phyloP scores from a whole-genome alignment of 2,797 vertebrate species.

The Leptatherina wallacei region DNA sequence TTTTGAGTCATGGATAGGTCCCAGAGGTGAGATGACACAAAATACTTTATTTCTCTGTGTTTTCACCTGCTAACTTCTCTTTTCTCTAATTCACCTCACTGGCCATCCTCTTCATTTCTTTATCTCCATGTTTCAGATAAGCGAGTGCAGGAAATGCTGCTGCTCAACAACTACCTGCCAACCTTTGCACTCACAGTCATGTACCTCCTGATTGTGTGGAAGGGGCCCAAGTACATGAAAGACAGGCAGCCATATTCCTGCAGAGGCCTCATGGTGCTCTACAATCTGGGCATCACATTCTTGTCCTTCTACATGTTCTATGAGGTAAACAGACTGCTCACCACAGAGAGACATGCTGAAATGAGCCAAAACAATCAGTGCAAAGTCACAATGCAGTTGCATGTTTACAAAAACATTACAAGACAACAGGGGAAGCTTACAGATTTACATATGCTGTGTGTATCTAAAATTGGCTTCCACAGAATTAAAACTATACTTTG shows the following conservation, averaged over 20 bases:
- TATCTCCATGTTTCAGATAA: slow-evolving; percentile 84
- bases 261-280: slow-evolving; percentile 89
- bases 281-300: slow-evolving; percentile 92
- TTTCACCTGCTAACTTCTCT: slow-evolving; percentile 21
- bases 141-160: slow-evolving; percentile 93
- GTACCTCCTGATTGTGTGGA: slow-evolving; percentile 94
- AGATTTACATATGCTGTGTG: neutral
- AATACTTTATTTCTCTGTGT: neutral
- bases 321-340: slow-evolving; percentile 84
- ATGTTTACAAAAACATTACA: neutral
- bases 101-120: slow-evolving; percentile 10
- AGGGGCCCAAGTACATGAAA: slow-evolving; percentile 95
- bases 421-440: neutral
- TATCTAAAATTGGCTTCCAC: neutral
- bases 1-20: slow-evolving; percentile 92
- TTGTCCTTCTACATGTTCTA: slow-evolving; percentile 97
- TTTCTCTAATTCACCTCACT: slow-evolving; percentile 6
- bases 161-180: slow-evolving; percentile 92
- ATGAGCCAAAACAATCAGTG: slow-evolving; percentile 27
- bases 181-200: slow-evolving; percentile 89
- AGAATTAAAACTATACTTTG: neutral
- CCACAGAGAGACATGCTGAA: slow-evolving; percentile 19
- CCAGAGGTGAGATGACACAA: slow-evolving; percentile 87
- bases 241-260: slow-evolving; percentile 88
- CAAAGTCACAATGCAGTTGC: slow-evolving; percentile 5